Percentiles rank a stretch among this genome's conserved stretches.
These are phyloP conservation scores for Apis cerana DNA, from an alignment of 1,140 invertebrate genomes.

Conservation along the genomic window DNA sequence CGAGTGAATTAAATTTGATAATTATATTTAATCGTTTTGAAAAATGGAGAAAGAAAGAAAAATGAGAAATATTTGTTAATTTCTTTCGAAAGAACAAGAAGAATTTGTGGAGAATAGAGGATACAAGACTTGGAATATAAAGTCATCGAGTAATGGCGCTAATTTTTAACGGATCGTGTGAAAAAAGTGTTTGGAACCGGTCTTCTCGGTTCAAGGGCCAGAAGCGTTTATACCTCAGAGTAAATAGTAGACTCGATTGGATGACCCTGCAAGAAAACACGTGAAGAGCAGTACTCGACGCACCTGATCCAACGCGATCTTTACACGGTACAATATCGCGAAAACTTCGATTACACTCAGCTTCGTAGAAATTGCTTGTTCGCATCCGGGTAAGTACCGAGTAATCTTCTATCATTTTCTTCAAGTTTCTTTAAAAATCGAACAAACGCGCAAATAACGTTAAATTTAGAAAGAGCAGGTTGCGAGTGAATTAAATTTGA, in stretches of 20 bases:
- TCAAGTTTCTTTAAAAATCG: background rate
- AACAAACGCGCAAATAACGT: no score
- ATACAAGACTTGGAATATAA: background rate
- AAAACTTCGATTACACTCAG: background rate
- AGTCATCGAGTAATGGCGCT: slow-evolving; percentile 37
- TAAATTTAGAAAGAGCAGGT: no score
- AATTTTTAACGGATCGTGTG: slow-evolving; percentile 25
- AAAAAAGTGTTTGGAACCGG: slow-evolving; percentile 38
- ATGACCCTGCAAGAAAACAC: slow-evolving; percentile 52
- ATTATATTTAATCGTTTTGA: no score
- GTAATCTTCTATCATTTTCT: background rate
- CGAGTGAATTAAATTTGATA: no score
- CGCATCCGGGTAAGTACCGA: background rate
- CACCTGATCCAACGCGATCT: slow-evolving; percentile 36
- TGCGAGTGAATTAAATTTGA: no score
- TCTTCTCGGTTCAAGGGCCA: slow-evolving; percentile 40
- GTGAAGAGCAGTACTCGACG: slow-evolving; percentile 49
- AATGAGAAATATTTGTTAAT: background rate
- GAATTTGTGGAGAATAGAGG: background rate
- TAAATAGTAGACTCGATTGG: slow-evolving; percentile 52
- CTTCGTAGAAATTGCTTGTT: background rate
- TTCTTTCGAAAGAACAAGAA: background rate
- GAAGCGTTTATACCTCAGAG: slow-evolving; percentile 38
- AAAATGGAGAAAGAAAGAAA: background rate
- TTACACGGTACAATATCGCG: slow-evolving; percentile 13